Evolutionary conservation across 1,140 invertebrate genomes (phyloP).

Genomic region (Euura saliciscinereae): DNA sequence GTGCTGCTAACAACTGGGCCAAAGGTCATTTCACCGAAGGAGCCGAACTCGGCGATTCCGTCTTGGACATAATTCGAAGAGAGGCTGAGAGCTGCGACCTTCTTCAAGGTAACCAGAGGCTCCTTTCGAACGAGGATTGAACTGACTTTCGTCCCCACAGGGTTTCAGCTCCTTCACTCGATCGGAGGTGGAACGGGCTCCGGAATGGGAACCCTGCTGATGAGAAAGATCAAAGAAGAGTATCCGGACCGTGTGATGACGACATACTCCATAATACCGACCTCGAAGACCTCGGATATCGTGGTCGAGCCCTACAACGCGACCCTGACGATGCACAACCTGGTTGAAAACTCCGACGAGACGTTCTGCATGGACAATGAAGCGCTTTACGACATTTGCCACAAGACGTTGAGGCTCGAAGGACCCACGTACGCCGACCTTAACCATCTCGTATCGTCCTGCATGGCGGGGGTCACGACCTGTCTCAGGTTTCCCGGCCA

Average conservation of each 20-base stretch:
- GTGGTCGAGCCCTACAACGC: constrained; percentile 74
- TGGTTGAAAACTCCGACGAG: constrained; percentile 73
- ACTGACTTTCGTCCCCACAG: constrained; percentile 44
- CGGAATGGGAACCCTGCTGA: constrained; percentile 31
- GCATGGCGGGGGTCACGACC: constrained; percentile 67
- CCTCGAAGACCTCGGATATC: constrained; percentile 60
- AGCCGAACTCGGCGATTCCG: constrained; percentile 74
- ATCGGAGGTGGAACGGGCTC: constrained; percentile 63
- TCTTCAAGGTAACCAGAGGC: constrained; percentile 70
- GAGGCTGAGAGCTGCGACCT: constrained; percentile 77
- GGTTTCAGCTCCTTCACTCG: constrained; percentile 70
- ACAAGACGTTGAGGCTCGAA: constrained; percentile 68
- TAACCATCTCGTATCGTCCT: constrained; percentile 63
- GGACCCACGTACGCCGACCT: constrained; percentile 65
- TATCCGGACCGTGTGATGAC: constrained; percentile 38
- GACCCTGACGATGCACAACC: constrained; percentile 65
- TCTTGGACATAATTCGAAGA: constrained; percentile 79
- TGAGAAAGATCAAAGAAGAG: constrained; percentile 37
- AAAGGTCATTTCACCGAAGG: constrained; percentile 79
- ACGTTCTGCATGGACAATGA: constrained; percentile 79
- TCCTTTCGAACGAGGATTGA: too few relatives aligned
- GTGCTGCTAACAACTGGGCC: constrained; percentile 73
- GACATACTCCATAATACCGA: constrained; percentile 67
- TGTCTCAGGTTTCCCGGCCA: constrained; percentile 63
- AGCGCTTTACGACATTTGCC: constrained; percentile 75